Conservation (phyloP, 1,140 invertebrate genomes). For the Watersipora subatra region DNA sequence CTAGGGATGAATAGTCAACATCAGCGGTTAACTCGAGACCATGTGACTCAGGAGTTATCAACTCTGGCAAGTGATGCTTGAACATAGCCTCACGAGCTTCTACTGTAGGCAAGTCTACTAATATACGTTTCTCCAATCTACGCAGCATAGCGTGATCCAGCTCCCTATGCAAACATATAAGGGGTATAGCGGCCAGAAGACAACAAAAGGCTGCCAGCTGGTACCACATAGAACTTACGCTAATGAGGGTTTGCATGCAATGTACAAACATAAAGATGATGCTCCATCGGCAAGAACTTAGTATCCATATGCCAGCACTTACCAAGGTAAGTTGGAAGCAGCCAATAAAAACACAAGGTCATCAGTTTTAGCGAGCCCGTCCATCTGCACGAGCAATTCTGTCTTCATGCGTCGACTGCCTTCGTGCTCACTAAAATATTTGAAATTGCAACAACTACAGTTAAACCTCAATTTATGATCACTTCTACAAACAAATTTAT, state of each 20-base stretch:
- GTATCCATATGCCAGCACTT: slow-evolving; percentile 10
- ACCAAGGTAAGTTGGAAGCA: slow-evolving; percentile 83
- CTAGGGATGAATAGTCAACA: slow-evolving; percentile 47
- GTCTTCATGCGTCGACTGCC: slow-evolving; percentile 47
- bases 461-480: too few species aligned
- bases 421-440: slow-evolving; percentile 43
- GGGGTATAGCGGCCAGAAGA: neutral
- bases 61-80: slow-evolving; percentile 43
- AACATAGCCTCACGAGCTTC: slow-evolving; percentile 55
- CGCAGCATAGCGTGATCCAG: slow-evolving; percentile 73
- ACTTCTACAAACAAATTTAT: too few species aligned
- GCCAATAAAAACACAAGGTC: slow-evolving; percentile 66
- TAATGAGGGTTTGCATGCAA: neutral
- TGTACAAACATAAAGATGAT: neutral
- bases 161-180: slow-evolving; percentile 50
- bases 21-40: slow-evolving; percentile 40
- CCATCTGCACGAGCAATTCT: slow-evolving; percentile 68
- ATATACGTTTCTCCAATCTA: slow-evolving; percentile 72
- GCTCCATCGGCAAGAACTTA: neutral
- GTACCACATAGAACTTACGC: neutral
- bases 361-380: slow-evolving; percentile 47
- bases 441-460: neutral
- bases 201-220: too few species aligned
- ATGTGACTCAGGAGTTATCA: slow-evolving; percentile 34
- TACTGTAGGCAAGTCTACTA: slow-evolving; percentile 59